phyloP scores from a whole-genome alignment of 2,797 vertebrate genomes.

The Enteromius argenteus region DNA sequence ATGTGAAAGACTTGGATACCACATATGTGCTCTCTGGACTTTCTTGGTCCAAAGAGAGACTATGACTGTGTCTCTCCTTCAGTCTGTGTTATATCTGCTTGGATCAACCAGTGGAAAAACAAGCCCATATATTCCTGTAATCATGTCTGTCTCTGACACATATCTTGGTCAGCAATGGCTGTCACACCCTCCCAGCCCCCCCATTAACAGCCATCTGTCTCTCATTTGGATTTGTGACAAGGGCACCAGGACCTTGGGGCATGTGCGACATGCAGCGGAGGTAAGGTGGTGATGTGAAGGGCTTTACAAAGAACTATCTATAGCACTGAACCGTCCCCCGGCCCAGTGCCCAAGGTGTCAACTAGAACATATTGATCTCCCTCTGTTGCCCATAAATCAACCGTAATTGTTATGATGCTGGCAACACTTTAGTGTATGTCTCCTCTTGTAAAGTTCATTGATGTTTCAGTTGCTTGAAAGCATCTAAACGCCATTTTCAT shows the following conservation, averaged over 20 bases:
- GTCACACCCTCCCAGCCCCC: conserved; percentile 54
- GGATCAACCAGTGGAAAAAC: conserved; percentile 54
- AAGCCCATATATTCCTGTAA: conserved; percentile 25
- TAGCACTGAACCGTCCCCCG: conserved; percentile 49
- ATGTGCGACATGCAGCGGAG: conserved; percentile 59
- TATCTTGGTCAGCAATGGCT: conserved; percentile 32
- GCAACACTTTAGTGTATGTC: conserved; percentile 29
- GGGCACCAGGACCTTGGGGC: conserved; percentile 62
- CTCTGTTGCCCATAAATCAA: conserved; percentile 55
- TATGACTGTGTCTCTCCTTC: conserved; percentile 12
- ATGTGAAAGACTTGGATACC: neutral
- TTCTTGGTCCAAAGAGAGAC: neutral
- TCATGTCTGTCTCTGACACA: conserved; percentile 42
- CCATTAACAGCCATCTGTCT: conserved; percentile 66
- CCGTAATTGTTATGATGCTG: conserved; percentile 51
- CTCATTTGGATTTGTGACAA: conserved; percentile 65
- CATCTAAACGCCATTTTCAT: neutral
- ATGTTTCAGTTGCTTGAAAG: neutral
- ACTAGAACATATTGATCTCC: conserved; percentile 51
- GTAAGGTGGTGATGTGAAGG: conserved; percentile 59
- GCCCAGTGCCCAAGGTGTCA: conserved; percentile 45
- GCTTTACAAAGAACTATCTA: conserved; percentile 63
- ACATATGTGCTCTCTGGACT: neutral
- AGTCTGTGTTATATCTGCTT: conserved; percentile 31
- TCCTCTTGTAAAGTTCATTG: conserved; percentile 41